Conservation (phyloP, 2,888 invertebrate genomes). For the Ethmia dodecea region DNA sequence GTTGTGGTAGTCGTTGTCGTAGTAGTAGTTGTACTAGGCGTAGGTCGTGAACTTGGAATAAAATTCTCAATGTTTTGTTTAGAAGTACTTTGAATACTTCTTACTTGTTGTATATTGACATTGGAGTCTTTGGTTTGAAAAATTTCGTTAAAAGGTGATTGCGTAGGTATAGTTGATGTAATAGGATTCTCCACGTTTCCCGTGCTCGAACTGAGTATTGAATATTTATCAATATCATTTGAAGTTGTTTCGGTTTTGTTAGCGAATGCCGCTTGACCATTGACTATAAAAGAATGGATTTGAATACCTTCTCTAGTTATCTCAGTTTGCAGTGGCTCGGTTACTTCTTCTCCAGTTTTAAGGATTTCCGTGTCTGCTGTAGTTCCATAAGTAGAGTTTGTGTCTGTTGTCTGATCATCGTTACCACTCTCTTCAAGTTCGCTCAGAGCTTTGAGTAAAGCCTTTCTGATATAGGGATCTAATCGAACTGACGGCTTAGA, state of each 20-base stretch:
- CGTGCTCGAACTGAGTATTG: constrained; percentile 59
- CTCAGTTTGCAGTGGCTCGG: constrained; percentile 34
- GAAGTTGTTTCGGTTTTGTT: constrained; percentile 48
- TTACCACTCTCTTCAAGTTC: constrained; percentile 82
- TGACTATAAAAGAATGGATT: constrained; percentile 77
- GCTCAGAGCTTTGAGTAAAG: constrained; percentile 85
- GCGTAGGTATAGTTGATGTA: constrained; percentile 53
- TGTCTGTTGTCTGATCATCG: constrained; percentile 59
- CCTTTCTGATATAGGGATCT: constrained; percentile 85
- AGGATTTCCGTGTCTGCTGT: constrained; percentile 53
- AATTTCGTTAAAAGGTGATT: constrained; percentile 57
- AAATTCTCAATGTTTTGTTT: constrained; percentile 35
- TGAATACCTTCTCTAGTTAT: constrained; percentile 54
- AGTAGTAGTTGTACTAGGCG: constrained; percentile 40
- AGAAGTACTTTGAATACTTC: constrained; percentile 49
- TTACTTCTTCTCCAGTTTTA: constrained; percentile 50
- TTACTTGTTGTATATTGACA: constrained; percentile 52
- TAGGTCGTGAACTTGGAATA: constrained; percentile 20
- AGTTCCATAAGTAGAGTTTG: constrained; percentile 45
- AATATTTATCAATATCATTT: constrained; percentile 56
- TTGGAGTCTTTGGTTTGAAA: constrained; percentile 57
- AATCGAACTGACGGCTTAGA: constrained; percentile 78
- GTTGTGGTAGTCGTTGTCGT: constrained; percentile 74
- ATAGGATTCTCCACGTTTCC: constrained; percentile 69
- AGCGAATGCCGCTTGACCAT: constrained; percentile 61